Evolutionary conservation across 2,797 vertebrate genomes (phyloP).

Genomic region (Pantherophis alleghaniensis): DNA sequence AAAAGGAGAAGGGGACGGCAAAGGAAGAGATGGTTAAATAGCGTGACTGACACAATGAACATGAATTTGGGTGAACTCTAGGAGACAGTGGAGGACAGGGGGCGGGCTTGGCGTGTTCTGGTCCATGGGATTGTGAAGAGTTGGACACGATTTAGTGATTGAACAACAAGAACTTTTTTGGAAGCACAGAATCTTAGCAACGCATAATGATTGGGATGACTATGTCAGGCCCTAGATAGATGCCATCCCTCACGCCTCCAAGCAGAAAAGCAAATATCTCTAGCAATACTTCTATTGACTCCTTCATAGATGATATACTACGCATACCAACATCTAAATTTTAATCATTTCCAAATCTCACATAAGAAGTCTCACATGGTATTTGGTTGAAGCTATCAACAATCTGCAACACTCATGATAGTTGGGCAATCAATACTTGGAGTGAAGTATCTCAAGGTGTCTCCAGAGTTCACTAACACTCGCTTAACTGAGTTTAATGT

Average conservation of each 20-base stretch:
- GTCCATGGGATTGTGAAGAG: neutral
- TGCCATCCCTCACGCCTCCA: neutral
- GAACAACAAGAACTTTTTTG: neutral
- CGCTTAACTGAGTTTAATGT: neutral
- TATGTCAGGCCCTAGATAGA: neutral
- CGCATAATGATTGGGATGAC: neutral
- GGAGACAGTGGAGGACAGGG: neutral
- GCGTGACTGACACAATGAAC: neutral
- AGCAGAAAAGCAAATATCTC: neutral
- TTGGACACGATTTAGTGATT: neutral
- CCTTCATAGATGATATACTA: neutral
- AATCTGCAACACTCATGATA: neutral
- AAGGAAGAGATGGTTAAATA: neutral
- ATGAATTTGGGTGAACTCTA: neutral
- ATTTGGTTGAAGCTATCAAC: neutral
- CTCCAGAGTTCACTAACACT: neutral
- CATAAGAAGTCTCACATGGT: neutral
- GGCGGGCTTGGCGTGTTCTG: neutral
- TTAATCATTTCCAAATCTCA: neutral
- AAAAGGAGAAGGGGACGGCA: neutral
- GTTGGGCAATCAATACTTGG: neutral
- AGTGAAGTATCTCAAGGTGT: neutral
- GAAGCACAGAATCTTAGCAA: neutral
- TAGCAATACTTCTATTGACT: neutral
- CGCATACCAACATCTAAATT: neutral